These are phyloP conservation scores for Chelidonichthys spinosus DNA, from an alignment of 2,797 vertebrate genomes.

Conservation along the genomic window DNA sequence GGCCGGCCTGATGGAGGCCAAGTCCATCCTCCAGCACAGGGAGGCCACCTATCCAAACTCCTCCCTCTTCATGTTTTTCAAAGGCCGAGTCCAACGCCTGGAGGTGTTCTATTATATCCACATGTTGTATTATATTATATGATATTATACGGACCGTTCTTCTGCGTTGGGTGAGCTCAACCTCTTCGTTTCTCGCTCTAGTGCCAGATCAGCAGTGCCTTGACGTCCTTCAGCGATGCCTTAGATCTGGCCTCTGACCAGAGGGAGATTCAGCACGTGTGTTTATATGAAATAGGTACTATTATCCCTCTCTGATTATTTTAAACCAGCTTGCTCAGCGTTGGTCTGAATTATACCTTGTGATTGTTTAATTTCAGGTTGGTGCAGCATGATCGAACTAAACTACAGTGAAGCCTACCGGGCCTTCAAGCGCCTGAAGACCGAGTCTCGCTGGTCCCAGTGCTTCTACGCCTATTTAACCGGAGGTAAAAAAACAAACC, in stretches of 20 bases:
- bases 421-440: constrained; percentile 95
- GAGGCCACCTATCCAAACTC: constrained; percentile 96
- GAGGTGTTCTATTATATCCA: constrained; percentile 84
- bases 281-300: constrained; percentile 98
- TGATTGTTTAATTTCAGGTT: constrained; percentile 82
- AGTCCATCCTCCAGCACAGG: constrained; percentile 93
- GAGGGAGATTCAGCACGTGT: constrained; percentile 98
- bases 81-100: constrained; percentile 96
- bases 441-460: constrained; percentile 98
- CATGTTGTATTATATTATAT: not conserved
- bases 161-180: not conserved
- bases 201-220: constrained; percentile 98
- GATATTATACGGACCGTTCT: not conserved
- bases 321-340: not conserved
- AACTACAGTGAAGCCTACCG: constrained; percentile 93
- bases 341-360: constrained; percentile 19
- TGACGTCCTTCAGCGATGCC: constrained; percentile 94
- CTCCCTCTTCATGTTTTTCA: constrained; percentile 99
- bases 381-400: constrained; percentile 99
- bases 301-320: constrained; percentile 17
- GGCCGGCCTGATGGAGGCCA: constrained; percentile 92
- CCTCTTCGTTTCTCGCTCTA: constrained; percentile 63
- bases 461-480: constrained; percentile 99
- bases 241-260: constrained; percentile 95
- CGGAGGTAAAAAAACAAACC: constrained; percentile 82